Evolutionary conservation across 2,797 vertebrate species (phyloP).

Genomic region (Takifugu ocellatus): DNA sequence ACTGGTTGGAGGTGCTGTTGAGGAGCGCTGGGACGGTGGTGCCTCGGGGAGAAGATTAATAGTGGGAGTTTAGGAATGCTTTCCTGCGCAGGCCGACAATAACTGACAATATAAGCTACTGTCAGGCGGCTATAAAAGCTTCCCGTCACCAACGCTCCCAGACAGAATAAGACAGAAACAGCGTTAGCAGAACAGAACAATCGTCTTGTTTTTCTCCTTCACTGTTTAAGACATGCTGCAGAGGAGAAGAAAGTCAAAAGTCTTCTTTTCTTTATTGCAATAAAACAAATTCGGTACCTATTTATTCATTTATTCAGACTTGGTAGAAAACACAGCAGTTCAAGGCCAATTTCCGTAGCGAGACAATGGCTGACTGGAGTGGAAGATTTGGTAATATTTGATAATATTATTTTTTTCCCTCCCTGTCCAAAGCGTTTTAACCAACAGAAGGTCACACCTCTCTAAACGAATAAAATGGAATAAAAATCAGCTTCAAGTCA

Average conservation of each 20-base stretch:
- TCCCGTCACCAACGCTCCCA: neutral
- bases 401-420: too few species aligned
- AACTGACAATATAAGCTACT: constrained; percentile 19
- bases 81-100: constrained; percentile 23
- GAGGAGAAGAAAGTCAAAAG: neutral
- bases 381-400: too few species aligned
- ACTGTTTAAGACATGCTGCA: neutral
- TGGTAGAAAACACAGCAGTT: too few species aligned
- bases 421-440: too few species aligned
- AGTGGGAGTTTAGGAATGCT: constrained; percentile 34
- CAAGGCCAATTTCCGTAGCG: too few species aligned
- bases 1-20: constrained; percentile 98
- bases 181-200: neutral
- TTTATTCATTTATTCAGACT: too few species aligned
- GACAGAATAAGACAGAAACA: neutral
- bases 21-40: constrained; percentile 93
- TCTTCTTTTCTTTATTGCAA: neutral
- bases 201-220: neutral
- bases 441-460: too few species aligned
- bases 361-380: too few species aligned
- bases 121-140: constrained; percentile 20
- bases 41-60: constrained; percentile 75
- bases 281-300: too few species aligned
- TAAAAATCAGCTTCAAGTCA: too few species aligned
- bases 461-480: too few species aligned